Conservation (phyloP, 2,113 vertebrate genomes). For the Anguilla japonica region DNA sequence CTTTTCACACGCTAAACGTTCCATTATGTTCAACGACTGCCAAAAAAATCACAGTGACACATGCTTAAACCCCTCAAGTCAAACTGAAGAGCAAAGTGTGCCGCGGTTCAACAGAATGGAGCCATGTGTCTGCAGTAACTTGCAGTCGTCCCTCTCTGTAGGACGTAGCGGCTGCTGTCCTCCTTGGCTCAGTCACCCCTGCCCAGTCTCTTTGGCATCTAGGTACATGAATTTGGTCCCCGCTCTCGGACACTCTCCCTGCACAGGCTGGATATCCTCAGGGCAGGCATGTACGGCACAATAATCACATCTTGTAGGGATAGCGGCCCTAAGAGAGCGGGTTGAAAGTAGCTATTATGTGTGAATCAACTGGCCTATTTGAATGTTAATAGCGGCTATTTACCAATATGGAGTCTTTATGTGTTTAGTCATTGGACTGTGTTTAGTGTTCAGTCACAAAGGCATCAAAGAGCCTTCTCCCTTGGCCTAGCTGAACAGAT, state of each 20-base stretch:
- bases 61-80: not conserved
- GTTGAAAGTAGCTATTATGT: constrained; percentile 20
- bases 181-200: not conserved
- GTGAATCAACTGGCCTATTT: constrained; percentile 33
- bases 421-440: constrained; percentile 5
- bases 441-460: not conserved
- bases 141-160: no score
- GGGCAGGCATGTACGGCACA: not conserved
- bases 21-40: not conserved
- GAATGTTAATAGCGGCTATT: constrained; percentile 1
- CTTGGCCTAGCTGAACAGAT: constrained; percentile 35
- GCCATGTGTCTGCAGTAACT: not conserved
- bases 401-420: constrained; percentile 27
- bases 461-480: constrained; percentile 45
- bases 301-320: not conserved
- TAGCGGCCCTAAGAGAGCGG: not conserved
- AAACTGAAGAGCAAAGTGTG: not conserved
- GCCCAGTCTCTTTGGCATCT: not conserved
- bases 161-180: not conserved
- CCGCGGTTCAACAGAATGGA: not conserved
- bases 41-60: not conserved
- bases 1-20: not conserved
- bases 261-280: not conserved
- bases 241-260: not conserved
- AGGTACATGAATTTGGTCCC: not conserved